Conservation (phyloP, 2,888 invertebrate species). For the Drepana falcataria region DNA sequence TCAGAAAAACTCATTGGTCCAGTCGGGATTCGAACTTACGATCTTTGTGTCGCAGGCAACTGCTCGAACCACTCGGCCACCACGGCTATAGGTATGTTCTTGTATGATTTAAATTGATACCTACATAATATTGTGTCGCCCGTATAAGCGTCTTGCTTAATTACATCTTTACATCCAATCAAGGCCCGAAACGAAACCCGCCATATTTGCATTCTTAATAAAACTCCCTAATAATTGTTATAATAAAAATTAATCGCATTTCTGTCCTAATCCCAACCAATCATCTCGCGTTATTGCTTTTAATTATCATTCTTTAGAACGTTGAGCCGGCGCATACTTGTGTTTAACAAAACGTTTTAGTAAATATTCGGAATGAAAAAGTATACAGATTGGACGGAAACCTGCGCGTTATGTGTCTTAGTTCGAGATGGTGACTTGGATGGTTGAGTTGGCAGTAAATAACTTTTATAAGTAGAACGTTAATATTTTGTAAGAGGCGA, state of each 20-base stretch:
- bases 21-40: no score
- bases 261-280: constrained; percentile 33
- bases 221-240: constrained; percentile 39
- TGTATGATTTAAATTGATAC: background rate
- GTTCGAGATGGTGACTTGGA: constrained; percentile 18
- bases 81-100: background rate
- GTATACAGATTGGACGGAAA: constrained; percentile 20
- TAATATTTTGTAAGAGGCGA: constrained; percentile 26
- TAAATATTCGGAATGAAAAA: constrained; percentile 6
- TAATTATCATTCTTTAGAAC: constrained; percentile 33
- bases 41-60: no score
- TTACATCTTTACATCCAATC: constrained; percentile 6
- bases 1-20: no score
- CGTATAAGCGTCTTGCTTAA: no score
- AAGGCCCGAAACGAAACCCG: constrained; percentile 8
- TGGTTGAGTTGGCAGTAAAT: constrained; percentile 21
- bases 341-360: constrained; percentile 21
- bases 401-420: constrained; percentile 18
- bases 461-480: constrained; percentile 27
- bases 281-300: constrained; percentile 35
- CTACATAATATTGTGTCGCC: no score
- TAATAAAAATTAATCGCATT: constrained; percentile 38
- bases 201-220: constrained; percentile 47
- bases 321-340: constrained; percentile 15
- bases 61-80: no score